Evolutionary conservation across 1,140 invertebrate genomes (phyloP), one percentile per base, ranked within the genome.

Genomic region (Zaprionus nigranus): DNA sequence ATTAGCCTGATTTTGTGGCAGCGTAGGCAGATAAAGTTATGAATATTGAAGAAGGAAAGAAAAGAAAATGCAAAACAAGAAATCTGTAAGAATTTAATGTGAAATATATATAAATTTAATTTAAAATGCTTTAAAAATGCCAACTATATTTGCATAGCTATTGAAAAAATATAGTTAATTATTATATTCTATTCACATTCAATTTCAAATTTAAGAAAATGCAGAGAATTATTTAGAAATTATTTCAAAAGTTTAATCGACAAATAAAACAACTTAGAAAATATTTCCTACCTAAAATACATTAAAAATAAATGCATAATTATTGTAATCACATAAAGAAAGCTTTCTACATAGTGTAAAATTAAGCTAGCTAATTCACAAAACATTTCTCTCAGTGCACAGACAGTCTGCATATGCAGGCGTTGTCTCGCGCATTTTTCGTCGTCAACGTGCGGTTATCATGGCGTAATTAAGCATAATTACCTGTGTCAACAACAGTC

Each of bases 391-490:
- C 53, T 30, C 26, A 56, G 26, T 22, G 54, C 22, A 40, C n/a
- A 54, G 7, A 15, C 36, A 1, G 13, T 15, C 60, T 69, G 22
- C 20, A 28, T 24, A 38, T 54, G 63, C 53, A 68, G 80, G 75
- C 82, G 71, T 81, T 81, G 78, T 46, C 68, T 74, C 57, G 46
- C 62, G 72, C 71, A 72, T 56, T 49, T 83, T 79, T 77, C 46
- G 80, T 70, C 79, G 80, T 75, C 78, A 78, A 78, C 68, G 54
- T 63, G 63, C 54, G 64, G 75, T 88, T 88, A 85, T 84, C 84
- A 90, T 30, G 75, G 54, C 66, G 78, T 88, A 88, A 88, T 88
- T 85, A 88, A 75, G 78, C 78, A 75, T 85, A 88, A 90, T 88
- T 90, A 85, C 65, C 75, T 73, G 36, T 88, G 85, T 90, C 84